Conservation (phyloP, 2,797 vertebrate genomes). For the Anguilla megastoma region DNA sequence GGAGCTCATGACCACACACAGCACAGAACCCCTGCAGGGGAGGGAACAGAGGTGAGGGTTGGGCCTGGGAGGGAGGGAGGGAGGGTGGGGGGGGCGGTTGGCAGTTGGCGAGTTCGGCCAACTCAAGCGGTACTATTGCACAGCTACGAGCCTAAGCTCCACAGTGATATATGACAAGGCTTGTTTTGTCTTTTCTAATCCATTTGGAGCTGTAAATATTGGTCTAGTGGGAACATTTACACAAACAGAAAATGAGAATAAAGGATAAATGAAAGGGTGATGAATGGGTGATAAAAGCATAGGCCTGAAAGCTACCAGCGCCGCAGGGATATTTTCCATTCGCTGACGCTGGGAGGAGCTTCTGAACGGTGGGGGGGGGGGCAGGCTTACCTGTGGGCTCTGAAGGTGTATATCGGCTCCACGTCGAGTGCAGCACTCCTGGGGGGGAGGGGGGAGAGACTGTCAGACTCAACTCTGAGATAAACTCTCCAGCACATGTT, state of each 20-base stretch:
- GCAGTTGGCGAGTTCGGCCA: background rate
- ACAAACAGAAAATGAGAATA: background rate
- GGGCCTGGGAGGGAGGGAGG: background rate
- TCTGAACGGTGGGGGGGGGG: background rate
- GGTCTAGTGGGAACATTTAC: background rate
- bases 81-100: background rate
- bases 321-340: background rate
- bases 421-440: slow-evolving; percentile 96
- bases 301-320: background rate
- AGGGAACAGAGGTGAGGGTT: background rate
- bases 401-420: slow-evolving; percentile 98
- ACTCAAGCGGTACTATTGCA: background rate
- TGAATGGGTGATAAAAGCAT: background rate
- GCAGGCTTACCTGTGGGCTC: slow-evolving; percentile 87
- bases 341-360: too few relatives aligned
- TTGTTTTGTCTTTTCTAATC: background rate
- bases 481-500: background rate
- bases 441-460: slow-evolving; percentile 37
- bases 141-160: background rate
- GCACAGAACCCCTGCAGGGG: slow-evolving; percentile 84
- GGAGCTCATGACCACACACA: slow-evolving; percentile 95
- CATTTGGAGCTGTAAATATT: too few relatives aligned
- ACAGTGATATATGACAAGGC: background rate
- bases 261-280: background rate
- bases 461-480: background rate